Evolutionary conservation across 2,888 invertebrate species (phyloP), one percentile per base, ranked within the genome.

Genomic region (Scaptomyza polygonia): DNA sequence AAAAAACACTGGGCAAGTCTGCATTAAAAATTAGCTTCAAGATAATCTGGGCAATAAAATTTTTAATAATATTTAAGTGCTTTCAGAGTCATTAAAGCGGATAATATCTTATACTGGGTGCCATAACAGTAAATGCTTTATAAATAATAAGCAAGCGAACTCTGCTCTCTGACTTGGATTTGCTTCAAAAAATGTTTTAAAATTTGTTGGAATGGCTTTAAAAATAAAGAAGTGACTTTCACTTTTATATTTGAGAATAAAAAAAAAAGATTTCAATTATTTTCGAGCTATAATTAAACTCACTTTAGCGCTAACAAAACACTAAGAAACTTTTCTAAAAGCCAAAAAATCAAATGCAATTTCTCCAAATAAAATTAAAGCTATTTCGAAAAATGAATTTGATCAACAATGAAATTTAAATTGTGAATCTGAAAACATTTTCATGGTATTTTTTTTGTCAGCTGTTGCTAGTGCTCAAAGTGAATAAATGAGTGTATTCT

Each of bases 41-140:
- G 63, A 62, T 62, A 27, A 63, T 62, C 42, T n/a, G 21, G 4
- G 9, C 32, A 62, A 62, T 63, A 42, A 34, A 32, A 47, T 29
- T 29, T 63, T 34, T 21, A 63, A 63, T 62, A 34, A 63, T 29
- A 34, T 49, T 43, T 63, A 29, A 62, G 49, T 62, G 21, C 29
- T n/a, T 39, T 55, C 8, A 7, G 3, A 21, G 48, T 11, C 42
- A 63, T 49, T 42, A 42, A 29, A 62, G n/a, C 29, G n/a, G 44
- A 63, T 34, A 5, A n/a, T 14, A 51, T 49, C 62, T 42, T 27
- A 1, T 16, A 61, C 30, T n/a, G 30, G n/a, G 1, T 9, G 30
- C 12, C n/a, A 43, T 16, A 34, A 63, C 16, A 11, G 64, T 21
- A n/a, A n/a, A 42, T 12, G 21, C n/a, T 11, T 29, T 16, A 49